Base-by-base conservation (phyloP, 2,888 invertebrate species). In the Muscina levida region DNA sequence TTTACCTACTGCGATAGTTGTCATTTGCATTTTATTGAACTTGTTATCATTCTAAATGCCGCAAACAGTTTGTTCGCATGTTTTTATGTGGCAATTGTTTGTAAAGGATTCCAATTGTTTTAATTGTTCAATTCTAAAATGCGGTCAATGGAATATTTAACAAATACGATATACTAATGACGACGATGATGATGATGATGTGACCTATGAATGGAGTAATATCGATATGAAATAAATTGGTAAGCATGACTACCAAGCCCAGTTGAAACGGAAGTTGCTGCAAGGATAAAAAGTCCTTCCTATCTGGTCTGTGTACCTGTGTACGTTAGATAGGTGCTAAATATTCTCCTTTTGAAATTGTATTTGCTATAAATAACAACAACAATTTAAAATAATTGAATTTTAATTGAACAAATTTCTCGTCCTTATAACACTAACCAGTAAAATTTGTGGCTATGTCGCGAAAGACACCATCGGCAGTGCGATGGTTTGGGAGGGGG, bases 141-240 rank as follows among this genome's bases (percentile, higher is more conserved):
- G 72, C 79, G 76, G 76, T 72, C 79, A 79, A 76, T 79, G 79
- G 79, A 79, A 79, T 75, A 79, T 76, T 75, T 72, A 53, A 79
- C 72, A 77, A 56, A 68, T 70, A 19, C 15, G 19, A n/a, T 24
- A 65, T 39, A 66, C 19, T 37, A 46, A n/a, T n/a, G n/a, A n/a
- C n/a, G n/a, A n/a, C n/a, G n/a, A n/a, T n/a, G n/a, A n/a, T n/a
- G n/a, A n/a, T n/a, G n/a, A n/a, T n/a, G n/a, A n/a, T n/a, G n/a
- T n/a, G n/a, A n/a, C n/a, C n/a, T n/a, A n/a, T n/a, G n/a, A n/a
- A n/a, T n/a, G n/a, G n/a, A n/a, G n/a, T n/a, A n/a, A n/a, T n/a
- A n/a, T n/a, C n/a, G n/a, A n/a, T n/a, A n/a, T n/a, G n/a, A n/a
- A n/a, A n/a, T n/a, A n/a, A n/a, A n/a, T n/a, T n/a, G n/a, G n/a